Percentiles rank a stretch among this genome's conserved stretches.
These are phyloP conservation scores for Caradrina clavipalpis DNA, from an alignment of 2,888 invertebrate species.

Conservation along the genomic window DNA sequence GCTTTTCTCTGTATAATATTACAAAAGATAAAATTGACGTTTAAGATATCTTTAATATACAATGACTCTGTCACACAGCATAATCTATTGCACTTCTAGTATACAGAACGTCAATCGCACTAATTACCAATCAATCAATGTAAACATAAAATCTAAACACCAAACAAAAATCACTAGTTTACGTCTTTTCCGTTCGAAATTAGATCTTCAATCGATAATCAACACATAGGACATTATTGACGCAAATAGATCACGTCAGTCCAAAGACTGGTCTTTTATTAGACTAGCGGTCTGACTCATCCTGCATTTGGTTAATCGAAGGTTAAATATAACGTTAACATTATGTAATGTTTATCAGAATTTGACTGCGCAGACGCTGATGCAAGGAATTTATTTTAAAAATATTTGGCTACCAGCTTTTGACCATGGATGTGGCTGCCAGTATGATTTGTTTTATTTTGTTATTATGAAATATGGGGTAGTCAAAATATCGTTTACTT, in stretches of 20 bases:
- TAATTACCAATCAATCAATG: conserved; percentile 1
- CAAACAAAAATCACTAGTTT: not conserved
- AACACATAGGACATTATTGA: conserved; percentile 67
- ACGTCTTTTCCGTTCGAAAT: conserved; percentile 27
- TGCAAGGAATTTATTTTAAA: conserved; percentile 37
- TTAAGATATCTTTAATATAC: not conserved
- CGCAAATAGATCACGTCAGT: conserved; percentile 79
- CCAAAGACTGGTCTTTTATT: conserved; percentile 82
- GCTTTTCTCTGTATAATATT: no score
- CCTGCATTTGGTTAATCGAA: conserved; percentile 86
- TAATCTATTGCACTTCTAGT: not conserved
- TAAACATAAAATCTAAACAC: not conserved
- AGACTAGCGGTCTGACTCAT: conserved; percentile 83
- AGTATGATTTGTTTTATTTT: not conserved
- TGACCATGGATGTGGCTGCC: not conserved
- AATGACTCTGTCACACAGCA: not conserved
- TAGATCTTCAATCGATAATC: conserved; percentile 61
- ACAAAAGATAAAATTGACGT: not conserved
- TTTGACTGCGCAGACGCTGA: conserved; percentile 46
- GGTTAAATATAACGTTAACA: conserved; percentile 80
- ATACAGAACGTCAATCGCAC: conserved; percentile 2
- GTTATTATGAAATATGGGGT: not conserved
- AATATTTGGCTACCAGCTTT: conserved; percentile 25
- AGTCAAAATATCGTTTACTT: not conserved
- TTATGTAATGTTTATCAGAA: conserved; percentile 69